These are phyloP conservation scores for Myzus persicae DNA, from an alignment of 1,140 invertebrate genomes.

Conservation along the genomic window DNA sequence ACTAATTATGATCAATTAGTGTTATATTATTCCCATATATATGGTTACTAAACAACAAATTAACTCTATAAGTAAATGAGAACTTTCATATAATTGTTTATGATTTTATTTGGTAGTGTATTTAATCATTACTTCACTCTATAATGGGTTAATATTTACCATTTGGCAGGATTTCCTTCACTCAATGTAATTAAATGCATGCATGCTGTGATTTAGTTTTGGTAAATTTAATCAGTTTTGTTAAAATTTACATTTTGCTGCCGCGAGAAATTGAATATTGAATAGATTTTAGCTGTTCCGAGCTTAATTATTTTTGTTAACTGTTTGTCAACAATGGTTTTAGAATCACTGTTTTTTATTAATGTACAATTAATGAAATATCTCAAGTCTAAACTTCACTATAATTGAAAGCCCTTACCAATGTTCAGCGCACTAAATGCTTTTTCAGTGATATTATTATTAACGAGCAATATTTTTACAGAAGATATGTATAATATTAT, in stretches of 20 bases:
- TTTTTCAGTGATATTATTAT: neutral
- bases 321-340: neutral
- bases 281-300: neutral
- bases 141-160: neutral
- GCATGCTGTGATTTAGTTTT: neutral
- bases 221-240: neutral
- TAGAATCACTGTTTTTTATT: neutral
- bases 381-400: neutral
- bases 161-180: neutral
- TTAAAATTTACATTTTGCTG: neutral
- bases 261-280: neutral
- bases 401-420: neutral
- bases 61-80: neutral
- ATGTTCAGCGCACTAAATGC: neutral
- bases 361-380: neutral
- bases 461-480: neutral
- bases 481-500: too few species aligned
- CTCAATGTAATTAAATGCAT: neutral
- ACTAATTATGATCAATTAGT: neutral
- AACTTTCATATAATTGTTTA: neutral
- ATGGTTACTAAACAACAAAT: neutral
- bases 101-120: slow-evolving; percentile 2
- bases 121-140: neutral
- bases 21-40: neutral
- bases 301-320: neutral